phyloP scores from a whole-genome alignment of 2,797 vertebrate species.

The Myotis vivesi region DNA sequence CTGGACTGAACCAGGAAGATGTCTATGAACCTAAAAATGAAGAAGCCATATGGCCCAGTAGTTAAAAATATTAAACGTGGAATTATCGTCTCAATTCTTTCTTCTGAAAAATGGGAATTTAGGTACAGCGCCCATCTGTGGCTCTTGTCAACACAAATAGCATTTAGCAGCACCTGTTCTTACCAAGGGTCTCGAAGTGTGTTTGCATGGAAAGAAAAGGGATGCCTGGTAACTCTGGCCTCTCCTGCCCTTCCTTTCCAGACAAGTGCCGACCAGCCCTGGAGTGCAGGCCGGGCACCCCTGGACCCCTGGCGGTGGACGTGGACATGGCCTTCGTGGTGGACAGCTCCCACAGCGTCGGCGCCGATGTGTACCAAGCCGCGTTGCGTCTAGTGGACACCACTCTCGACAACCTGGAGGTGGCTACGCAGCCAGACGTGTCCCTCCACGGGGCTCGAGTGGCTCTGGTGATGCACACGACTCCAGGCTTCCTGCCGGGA shows the following conservation, averaged over 20 bases:
- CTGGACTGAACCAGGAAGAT: neutral
- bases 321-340: slow-evolving; percentile 88
- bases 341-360: slow-evolving; percentile 87
- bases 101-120: neutral
- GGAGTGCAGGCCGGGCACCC: slow-evolving; percentile 75
- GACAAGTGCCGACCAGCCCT: slow-evolving; percentile 86
- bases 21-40: neutral
- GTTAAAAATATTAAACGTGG: neutral
- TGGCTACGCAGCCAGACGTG: slow-evolving; percentile 81
- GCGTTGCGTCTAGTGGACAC: slow-evolving; percentile 86
- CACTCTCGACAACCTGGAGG: slow-evolving; percentile 85
- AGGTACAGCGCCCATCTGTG: neutral
- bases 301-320: slow-evolving; percentile 79
- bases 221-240: neutral
- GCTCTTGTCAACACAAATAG: accelerated
- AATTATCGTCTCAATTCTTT: neutral
- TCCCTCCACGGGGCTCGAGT: slow-evolving; percentile 79
- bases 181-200: neutral
- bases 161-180: neutral
- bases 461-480: slow-evolving; percentile 86
- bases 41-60: neutral
- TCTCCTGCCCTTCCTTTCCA: slow-evolving; percentile 71
- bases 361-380: slow-evolving; percentile 82
- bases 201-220: neutral
- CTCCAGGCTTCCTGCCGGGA: slow-evolving; percentile 70